Evolutionary conservation across 92 coral and sea anemone genomes (phyloP).

Genomic region (Montipora capitata): DNA sequence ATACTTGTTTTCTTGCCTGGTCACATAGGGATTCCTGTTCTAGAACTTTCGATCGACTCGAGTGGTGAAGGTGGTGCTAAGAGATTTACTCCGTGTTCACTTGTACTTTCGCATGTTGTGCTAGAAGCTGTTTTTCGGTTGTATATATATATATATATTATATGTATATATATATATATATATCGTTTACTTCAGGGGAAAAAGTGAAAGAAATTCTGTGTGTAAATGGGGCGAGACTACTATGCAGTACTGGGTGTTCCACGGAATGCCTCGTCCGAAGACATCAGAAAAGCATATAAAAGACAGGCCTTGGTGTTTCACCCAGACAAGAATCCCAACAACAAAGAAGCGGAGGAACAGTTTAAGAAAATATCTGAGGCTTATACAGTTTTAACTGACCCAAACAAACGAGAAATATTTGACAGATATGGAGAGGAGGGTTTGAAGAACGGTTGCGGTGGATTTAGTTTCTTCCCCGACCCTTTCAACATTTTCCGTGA

Average conservation of each 20-base stretch:
- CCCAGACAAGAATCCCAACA: slow-evolving; percentile 96
- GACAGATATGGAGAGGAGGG: slow-evolving; percentile 98
- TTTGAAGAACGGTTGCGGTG: slow-evolving; percentile 68
- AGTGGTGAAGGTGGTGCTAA: slow-evolving; percentile 18
- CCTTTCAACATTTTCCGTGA: slow-evolving; percentile 90
- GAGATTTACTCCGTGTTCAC: slow-evolving; percentile 30
- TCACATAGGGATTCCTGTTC: slow-evolving; percentile 41
- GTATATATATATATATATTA: neutral
- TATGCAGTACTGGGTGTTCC: slow-evolving; percentile 97
- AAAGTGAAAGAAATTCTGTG: slow-evolving; percentile 5
- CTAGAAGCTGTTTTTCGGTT: neutral
- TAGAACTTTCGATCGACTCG: slow-evolving; percentile 35
- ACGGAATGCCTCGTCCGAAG: slow-evolving; percentile 91
- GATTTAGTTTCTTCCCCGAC: slow-evolving; percentile 82
- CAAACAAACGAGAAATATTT: slow-evolving; percentile 84
- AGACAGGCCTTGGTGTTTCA: slow-evolving; percentile 94
- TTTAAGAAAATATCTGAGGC: slow-evolving; percentile 98
- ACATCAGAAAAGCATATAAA: slow-evolving; percentile 95
- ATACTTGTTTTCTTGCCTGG: slow-evolving; percentile 28
- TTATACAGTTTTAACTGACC: slow-evolving; percentile 91
- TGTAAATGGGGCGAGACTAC: slow-evolving; percentile 91
- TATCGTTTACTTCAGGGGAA: neutral
- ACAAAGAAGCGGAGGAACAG: slow-evolving; percentile 89
- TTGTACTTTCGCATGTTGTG: neutral
- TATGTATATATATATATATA: no score